A percentile compares a stretch with the other conserved stretches of the same genome.
Evolutionary conservation across 2,113 vertebrate genomes (phyloP).

Genomic region (Quiscalus mexicanus): DNA sequence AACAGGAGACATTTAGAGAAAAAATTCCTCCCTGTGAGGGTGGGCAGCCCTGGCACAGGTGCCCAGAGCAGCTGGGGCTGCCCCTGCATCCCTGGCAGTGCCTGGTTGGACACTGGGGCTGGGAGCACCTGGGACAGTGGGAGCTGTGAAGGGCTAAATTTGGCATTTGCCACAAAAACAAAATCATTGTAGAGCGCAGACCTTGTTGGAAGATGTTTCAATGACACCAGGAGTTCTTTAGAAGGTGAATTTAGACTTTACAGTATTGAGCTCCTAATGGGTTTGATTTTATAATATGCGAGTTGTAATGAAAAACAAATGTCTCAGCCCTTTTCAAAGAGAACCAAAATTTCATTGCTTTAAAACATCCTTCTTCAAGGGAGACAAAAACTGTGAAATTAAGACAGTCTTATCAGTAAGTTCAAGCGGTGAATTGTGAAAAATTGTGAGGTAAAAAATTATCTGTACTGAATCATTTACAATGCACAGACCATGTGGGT

Average conservation of each 20-base stretch:
- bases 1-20: background rate
- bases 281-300: background rate
- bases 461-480: background rate
- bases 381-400: background rate
- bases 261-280: fast-evolving
- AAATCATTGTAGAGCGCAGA: background rate
- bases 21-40: background rate
- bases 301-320: background rate
- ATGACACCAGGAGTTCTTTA: background rate
- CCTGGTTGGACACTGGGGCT: fast-evolving
- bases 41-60: background rate
- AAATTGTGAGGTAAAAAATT: background rate
- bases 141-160: background rate
- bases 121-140: background rate
- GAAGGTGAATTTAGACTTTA: background rate
- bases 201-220: background rate
- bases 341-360: background rate
- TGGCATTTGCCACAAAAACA: background rate
- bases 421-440: background rate
- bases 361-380: background rate
- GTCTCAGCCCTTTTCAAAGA: background rate
- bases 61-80: background rate
- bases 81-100: background rate
- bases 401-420: background rate
- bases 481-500: background rate